phyloP scores from a whole-genome alignment of 2,888 invertebrate genomes.

The Diloba caeruleocephala region DNA sequence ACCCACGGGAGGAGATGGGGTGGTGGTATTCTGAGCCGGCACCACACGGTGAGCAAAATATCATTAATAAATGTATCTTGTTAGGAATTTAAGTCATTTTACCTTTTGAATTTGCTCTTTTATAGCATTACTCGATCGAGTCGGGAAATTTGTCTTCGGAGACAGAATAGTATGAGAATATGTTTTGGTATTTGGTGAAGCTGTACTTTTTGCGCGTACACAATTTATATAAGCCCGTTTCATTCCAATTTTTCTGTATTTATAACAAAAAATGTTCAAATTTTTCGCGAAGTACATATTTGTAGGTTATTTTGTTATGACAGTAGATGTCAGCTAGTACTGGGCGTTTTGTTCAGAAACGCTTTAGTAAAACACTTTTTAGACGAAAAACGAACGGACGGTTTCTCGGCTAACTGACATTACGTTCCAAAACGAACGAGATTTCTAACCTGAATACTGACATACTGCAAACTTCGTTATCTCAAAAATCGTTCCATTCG shows the following conservation, averaged over 20 bases:
- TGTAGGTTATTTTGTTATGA: slow-evolving; percentile 67
- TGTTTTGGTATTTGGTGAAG: slow-evolving; percentile 75
- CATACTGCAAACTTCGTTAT: too few species aligned
- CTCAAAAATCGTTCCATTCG: too few species aligned
- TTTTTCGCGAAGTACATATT: slow-evolving; percentile 70
- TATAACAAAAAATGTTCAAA: slow-evolving; percentile 59
- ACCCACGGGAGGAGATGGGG: too few species aligned
- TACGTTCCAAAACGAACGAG: too few species aligned
- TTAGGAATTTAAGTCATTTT: slow-evolving; percentile 26
- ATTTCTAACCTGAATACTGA: too few species aligned
- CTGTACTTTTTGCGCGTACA: slow-evolving; percentile 70
- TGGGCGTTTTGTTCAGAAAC: too few species aligned
- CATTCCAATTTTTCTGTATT: slow-evolving; percentile 63
- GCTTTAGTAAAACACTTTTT: too few species aligned
- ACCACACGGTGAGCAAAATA: too few species aligned
- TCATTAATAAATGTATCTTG: not conserved
- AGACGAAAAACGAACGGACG: too few species aligned
- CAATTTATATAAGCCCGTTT: slow-evolving; percentile 67
- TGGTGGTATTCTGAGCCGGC: too few species aligned
- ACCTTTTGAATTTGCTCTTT: slow-evolving; percentile 82
- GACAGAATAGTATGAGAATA: slow-evolving; percentile 83
- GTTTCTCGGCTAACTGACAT: too few species aligned
- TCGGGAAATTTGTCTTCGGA: slow-evolving; percentile 80
- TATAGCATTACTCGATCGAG: slow-evolving; percentile 69
- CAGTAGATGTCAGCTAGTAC: too few species aligned